Conservation (phyloP, 1,140 invertebrate genomes). For the Neodiprion virginianus region DNA sequence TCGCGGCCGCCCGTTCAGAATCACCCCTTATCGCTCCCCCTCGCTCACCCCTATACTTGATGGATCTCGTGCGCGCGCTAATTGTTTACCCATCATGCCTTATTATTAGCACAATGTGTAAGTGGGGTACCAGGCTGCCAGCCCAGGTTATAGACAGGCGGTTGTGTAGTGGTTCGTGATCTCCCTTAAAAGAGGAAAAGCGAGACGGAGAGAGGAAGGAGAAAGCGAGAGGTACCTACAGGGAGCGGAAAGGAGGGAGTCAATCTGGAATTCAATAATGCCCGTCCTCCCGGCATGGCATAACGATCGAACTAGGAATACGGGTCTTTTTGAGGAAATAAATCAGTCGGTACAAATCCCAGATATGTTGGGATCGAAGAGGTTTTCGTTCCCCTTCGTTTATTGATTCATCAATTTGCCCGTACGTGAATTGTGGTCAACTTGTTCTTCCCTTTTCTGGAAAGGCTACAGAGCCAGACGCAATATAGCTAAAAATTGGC, state of each 20-base stretch:
- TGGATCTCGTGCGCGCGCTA: constrained; percentile 22
- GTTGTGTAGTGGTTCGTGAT: neutral
- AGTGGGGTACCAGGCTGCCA: constrained; percentile 3
- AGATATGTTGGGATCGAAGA: neutral
- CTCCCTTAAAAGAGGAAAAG: no score
- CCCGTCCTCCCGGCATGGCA: no score
- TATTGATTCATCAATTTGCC: no score
- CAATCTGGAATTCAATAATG: neutral
- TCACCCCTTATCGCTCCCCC: constrained; percentile 6
- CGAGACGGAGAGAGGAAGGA: no score
- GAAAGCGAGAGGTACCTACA: no score
- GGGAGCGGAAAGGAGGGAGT: neutral
- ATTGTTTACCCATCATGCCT: constrained; percentile 36
- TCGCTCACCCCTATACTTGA: neutral
- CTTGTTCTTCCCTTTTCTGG: no score
- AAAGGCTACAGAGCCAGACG: no score
- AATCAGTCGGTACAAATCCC: neutral
- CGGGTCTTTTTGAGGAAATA: neutral
- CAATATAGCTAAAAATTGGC: no score
- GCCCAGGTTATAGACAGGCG: neutral
- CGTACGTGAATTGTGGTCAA: no score
- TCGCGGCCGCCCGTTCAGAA: neutral
- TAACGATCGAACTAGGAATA: no score
- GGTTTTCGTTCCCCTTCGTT: no score
- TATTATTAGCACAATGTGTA: constrained; percentile 36